phyloP scores from a whole-genome alignment of 2,797 vertebrate species.

The Corythornis leucogaster region DNA sequence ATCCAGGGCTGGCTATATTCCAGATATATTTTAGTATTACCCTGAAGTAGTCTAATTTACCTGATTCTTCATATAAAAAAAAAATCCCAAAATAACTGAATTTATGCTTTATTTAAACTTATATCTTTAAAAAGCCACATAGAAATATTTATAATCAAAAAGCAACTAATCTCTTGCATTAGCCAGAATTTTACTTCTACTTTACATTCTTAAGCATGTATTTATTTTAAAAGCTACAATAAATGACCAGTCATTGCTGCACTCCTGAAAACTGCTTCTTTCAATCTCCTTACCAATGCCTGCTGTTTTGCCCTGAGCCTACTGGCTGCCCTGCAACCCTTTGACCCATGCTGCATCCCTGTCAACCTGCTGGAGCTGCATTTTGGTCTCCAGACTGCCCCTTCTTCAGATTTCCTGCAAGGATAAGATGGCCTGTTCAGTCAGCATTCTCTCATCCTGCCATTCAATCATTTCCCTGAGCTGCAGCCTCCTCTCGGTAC shows the following conservation, averaged over 20 bases:
- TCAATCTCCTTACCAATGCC: neutral
- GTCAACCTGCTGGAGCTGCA: neutral
- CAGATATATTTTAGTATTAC: neutral
- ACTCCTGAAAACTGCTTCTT: neutral
- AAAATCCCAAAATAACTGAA: neutral
- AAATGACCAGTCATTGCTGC: neutral
- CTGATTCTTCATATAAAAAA: neutral
- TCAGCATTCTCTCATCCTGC: neutral
- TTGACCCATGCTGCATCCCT: rapidly evolving
- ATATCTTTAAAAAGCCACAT: neutral
- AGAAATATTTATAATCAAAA: neutral
- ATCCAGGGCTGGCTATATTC: neutral
- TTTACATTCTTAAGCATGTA: neutral
- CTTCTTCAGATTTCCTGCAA: neutral
- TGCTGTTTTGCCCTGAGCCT: neutral
- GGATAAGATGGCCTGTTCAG: neutral
- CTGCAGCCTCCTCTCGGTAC: neutral
- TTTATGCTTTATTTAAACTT: neutral
- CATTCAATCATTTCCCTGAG: neutral
- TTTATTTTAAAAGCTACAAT: neutral
- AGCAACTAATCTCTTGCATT: neutral
- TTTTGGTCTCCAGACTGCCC: neutral
- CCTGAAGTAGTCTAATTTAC: neutral
- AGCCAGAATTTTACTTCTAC: neutral
- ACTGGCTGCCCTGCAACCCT: neutral